Conservation (phyloP, 2,113 vertebrate genomes). For the Sprattus sprattus region DNA sequence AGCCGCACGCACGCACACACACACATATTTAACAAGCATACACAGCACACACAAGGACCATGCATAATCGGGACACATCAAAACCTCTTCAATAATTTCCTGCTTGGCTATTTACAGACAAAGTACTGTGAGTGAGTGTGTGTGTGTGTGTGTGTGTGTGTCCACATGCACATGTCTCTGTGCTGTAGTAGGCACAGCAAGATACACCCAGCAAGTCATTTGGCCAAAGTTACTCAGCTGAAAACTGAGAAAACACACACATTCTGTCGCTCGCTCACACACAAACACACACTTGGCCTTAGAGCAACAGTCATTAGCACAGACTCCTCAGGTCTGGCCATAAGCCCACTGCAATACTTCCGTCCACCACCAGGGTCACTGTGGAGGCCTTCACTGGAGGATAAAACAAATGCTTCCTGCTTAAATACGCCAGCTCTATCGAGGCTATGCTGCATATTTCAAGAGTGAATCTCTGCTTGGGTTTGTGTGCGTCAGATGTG, state of each 20-base stretch:
- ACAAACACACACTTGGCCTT: slow-evolving; percentile 58
- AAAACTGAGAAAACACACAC: slow-evolving; percentile 30
- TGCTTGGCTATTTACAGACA: neutral
- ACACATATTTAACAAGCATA: slow-evolving; percentile 6
- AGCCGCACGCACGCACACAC: neutral
- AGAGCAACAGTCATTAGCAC: slow-evolving; percentile 67
- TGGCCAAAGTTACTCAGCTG: slow-evolving; percentile 43
- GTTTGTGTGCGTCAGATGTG: neutral
- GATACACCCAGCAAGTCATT: slow-evolving; percentile 55
- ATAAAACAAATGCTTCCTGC: neutral
- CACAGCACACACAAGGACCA: neutral
- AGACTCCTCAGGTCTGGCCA: slow-evolving; percentile 60
- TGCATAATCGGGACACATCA: neutral
- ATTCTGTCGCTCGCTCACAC: slow-evolving; percentile 27
- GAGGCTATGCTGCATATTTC: neutral
- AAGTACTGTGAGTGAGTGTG: neutral
- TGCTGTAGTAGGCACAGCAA: slow-evolving; percentile 22
- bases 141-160: slow-evolving; percentile 6
- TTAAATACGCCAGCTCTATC: neutral
- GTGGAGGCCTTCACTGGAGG: neutral
- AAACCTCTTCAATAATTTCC: neutral
- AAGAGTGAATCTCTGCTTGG: neutral
- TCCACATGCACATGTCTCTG: slow-evolving; percentile 19
- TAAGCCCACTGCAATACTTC: slow-evolving; percentile 40
- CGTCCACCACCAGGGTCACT: neutral